Evolutionary conservation across 2,888 invertebrate species (phyloP), one percentile per base, ranked within the genome.

Genomic region (Leptothorax acervorum): DNA sequence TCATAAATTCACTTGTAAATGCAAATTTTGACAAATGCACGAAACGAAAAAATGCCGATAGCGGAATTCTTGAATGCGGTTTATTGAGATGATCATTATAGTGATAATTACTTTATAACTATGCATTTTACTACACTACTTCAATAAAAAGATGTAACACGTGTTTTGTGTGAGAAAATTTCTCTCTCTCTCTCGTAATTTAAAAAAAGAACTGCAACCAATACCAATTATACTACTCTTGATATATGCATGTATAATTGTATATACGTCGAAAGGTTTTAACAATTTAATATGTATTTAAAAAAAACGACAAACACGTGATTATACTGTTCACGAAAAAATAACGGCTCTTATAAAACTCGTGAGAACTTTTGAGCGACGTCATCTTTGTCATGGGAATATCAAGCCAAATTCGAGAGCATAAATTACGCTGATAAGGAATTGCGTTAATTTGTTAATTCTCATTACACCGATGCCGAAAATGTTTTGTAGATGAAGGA

Each of bases 1-100:
- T 23, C 8, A 42, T 66, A 31, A 65, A 53, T 42, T 53, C 11
- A 39, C 28, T 76, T 53, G 23, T 53, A 66, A 76, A 75, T 75
- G 23, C 39, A 76, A 76, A 65, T 65, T 63, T 35, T 53, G 53
- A 53, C 6, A 65, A 53, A 76, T 11, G 6, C 45, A 1, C 12
- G 3, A 48, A 42, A 42, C 12, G 57, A 60, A 57, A 9, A 60
- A 63, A 53, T 53, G 2, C 15, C 23, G 12, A 66, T 1, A n/a
- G 18, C 15, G 18, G 35, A 35, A 6, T 76, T 23, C 11, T 65
- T 12, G 18, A 76, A 42, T 76, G 53, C 4, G 53, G 3, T 35
- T 62, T 62, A 45, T 62, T n/a, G 2, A 48, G 42, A 23, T 42
- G 2, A 18, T 76, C 12, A 53, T 12, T 5, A 35, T 35, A 35